Percentiles rank a stretch among this genome's conserved stretches.
Evolutionary conservation across 2,113 vertebrate genomes (phyloP).

Genomic region (Phoxinus phoxinus): DNA sequence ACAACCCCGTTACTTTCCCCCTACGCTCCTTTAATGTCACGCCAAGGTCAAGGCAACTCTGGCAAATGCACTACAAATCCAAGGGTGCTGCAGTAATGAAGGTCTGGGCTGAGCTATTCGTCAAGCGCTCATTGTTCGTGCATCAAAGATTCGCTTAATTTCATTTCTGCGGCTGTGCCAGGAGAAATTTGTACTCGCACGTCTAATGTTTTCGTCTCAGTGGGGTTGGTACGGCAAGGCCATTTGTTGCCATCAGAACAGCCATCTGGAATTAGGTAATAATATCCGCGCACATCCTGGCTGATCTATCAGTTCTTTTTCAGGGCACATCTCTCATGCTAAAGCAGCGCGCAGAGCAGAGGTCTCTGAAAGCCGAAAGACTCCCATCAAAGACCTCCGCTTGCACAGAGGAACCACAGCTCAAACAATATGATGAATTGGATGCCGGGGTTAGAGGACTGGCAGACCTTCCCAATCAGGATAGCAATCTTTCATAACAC

Average conservation of each 20-base stretch:
- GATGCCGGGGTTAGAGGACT: slow-evolving; percentile 48
- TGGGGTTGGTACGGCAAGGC: slow-evolving; percentile 67
- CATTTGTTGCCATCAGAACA: slow-evolving; percentile 74
- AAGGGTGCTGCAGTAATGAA: slow-evolving; percentile 58
- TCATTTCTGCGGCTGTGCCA: slow-evolving; percentile 75
- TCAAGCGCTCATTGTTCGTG: slow-evolving; percentile 73
- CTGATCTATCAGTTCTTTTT: slow-evolving; percentile 70
- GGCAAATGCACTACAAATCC: slow-evolving; percentile 15
- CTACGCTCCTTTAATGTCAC: slow-evolving; percentile 65
- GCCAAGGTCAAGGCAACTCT: slow-evolving; percentile 65
- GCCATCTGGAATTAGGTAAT: slow-evolving; percentile 78
- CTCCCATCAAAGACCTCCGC: slow-evolving; percentile 25
- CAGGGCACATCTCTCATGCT: slow-evolving; percentile 57
- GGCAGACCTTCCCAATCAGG: slow-evolving; percentile 59
- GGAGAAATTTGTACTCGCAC: slow-evolving; percentile 75
- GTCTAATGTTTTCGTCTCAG: slow-evolving; percentile 75
- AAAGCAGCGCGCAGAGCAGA: slow-evolving; percentile 45
- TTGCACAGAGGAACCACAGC: background rate
- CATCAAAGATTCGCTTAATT: slow-evolving; percentile 74
- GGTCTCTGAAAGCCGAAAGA: slow-evolving; percentile 28
- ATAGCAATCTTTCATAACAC: slow-evolving; percentile 55
- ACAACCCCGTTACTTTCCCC: slow-evolving; percentile 50
- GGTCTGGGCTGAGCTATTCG: slow-evolving; percentile 68
- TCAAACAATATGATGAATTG: slow-evolving; percentile 46
- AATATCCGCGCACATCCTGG: slow-evolving; percentile 62